Base-by-base conservation (phyloP, 2,113 vertebrate genomes). In the Peromyscus polionotus region DNA sequence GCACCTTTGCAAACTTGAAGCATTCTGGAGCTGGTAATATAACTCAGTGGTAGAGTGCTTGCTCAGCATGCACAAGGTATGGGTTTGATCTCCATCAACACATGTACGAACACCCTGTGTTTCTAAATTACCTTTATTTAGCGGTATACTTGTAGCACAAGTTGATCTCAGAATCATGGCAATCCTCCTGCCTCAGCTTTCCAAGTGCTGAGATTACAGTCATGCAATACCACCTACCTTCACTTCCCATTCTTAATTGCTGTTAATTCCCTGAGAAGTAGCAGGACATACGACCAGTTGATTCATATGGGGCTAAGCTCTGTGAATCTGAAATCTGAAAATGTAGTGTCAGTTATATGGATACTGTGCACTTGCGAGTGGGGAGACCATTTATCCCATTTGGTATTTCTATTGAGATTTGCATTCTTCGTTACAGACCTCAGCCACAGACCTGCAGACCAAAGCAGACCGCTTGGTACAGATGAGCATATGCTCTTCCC, bases 391-490 rank as follows among this genome's bases (percentile, higher is more conserved):
- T 42, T n/a, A 19, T 68, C 87, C 79, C 76, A 42, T 42, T 42
- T 2, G 3, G 10, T 45, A 24, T 31, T 45, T 68, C 59, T 92
- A 26, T 31, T 75, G 42, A 54, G 67, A 36, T 91, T 72, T 45
- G 31, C 88, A 0, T 92, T 72, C 26, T 19, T 90, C 77, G 11
- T 95, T 95, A 85, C 97, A 99, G 99, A 98, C 97, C 17, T 99
- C 98, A 0, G 99, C 99, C 59, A 99, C 99, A 94, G 99, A 99
- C 98, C 98, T 99, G 97, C 99, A 99, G 98, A 99, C 99, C 22
- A 99, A 99, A 97, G 99, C 99, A 7, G 99, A 99, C 97, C 98
- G 99, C 48, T 94, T 99, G 86, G 99, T 99, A 22, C 99, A 99
- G 97, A 99, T 99, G 98, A 99, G 99, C 97, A 99, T 99, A 68